These are phyloP conservation scores for Tenthredo scrophulariae DNA, from an alignment of 2,888 invertebrate species.

Conservation along the genomic window DNA sequence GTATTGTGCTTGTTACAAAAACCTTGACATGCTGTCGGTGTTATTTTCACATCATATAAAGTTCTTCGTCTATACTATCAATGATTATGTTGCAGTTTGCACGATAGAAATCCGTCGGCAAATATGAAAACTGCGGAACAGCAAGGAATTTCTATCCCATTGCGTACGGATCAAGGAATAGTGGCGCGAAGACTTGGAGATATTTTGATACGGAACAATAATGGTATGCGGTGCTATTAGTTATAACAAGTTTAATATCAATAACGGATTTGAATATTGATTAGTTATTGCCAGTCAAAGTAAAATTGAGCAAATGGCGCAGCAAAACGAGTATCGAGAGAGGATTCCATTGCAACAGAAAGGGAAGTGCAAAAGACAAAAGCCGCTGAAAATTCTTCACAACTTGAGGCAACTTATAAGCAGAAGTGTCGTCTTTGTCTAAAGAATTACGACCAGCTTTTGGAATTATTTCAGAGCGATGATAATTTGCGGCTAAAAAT, in stretches of 20 bases:
- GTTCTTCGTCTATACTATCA: conserved; percentile 32
- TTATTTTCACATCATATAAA: neutral
- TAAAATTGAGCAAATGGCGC: conserved; percentile 33
- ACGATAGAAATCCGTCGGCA: conserved; percentile 95
- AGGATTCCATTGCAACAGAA: conserved; percentile 41
- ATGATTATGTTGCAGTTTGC: conserved; percentile 75
- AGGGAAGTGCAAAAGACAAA: conserved; percentile 65
- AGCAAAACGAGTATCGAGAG: conserved; percentile 8
- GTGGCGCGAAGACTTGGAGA: conserved; percentile 99
- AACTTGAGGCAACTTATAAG: conserved; percentile 56
- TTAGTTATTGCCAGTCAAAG: neutral
- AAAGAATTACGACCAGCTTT: conserved; percentile 63
- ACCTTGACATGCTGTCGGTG: neutral
- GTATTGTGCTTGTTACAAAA: neutral
- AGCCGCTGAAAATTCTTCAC: conserved; percentile 12
- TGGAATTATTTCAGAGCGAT: conserved; percentile 66
- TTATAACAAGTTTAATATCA: neutral
- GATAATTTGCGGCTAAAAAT: conserved; percentile 67
- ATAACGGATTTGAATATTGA: neutral
- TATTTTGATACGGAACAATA: conserved; percentile 99
- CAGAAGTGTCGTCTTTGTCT: conserved; percentile 69
- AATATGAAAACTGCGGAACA: conserved; percentile 96
- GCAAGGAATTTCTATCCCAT: conserved; percentile 95
- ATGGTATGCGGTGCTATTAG: conserved; percentile 82
- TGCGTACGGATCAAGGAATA: conserved; percentile 99